Conservation (phyloP, 1,140 invertebrate species). For the Solenopsis invicta region DNA sequence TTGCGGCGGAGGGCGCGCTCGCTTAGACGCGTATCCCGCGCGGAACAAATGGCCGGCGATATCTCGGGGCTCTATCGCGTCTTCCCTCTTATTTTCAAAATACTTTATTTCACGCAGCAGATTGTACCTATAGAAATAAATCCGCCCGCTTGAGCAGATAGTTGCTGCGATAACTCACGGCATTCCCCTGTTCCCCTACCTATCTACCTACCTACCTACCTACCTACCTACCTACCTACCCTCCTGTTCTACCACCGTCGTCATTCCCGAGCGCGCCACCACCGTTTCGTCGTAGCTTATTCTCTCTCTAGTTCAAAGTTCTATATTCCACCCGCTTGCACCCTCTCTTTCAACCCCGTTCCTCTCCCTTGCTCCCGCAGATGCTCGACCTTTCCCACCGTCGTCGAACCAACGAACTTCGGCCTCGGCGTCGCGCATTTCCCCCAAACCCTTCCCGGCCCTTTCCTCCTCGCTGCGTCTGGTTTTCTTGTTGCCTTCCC, state of each 20-base stretch:
- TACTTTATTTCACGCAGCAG: slow-evolving; percentile 84
- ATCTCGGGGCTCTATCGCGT: slow-evolving; percentile 71
- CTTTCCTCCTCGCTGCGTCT: slow-evolving; percentile 65
- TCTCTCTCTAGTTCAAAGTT: slow-evolving; percentile 78
- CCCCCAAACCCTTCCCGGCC: slow-evolving; percentile 15
- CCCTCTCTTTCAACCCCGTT: slow-evolving; percentile 7
- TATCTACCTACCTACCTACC: background rate
- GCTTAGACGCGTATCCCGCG: slow-evolving; percentile 52
- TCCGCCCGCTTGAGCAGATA: slow-evolving; percentile 83
- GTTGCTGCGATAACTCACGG: slow-evolving; percentile 81
- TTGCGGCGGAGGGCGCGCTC: slow-evolving; percentile 31
- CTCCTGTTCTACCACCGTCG: slow-evolving; percentile 20
- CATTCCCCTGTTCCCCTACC: slow-evolving; percentile 37
- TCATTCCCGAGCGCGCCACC: slow-evolving; percentile 47
- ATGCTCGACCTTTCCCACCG: slow-evolving; percentile 68
- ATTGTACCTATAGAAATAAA: slow-evolving; percentile 86
- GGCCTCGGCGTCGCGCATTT: slow-evolving; percentile 35
- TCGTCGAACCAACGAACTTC: slow-evolving; percentile 65
- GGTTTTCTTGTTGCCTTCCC: slow-evolving; percentile 72
- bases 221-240: slow-evolving; percentile 3
- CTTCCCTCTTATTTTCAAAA: slow-evolving; percentile 78
- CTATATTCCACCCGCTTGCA: slow-evolving; percentile 67
- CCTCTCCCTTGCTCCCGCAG: background rate
- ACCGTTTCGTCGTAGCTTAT: slow-evolving; percentile 70
- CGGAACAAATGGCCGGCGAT: slow-evolving; percentile 72